These are phyloP conservation scores for Lepus europaeus DNA, from an alignment of 2,113 vertebrate species.

Conservation along the genomic window DNA sequence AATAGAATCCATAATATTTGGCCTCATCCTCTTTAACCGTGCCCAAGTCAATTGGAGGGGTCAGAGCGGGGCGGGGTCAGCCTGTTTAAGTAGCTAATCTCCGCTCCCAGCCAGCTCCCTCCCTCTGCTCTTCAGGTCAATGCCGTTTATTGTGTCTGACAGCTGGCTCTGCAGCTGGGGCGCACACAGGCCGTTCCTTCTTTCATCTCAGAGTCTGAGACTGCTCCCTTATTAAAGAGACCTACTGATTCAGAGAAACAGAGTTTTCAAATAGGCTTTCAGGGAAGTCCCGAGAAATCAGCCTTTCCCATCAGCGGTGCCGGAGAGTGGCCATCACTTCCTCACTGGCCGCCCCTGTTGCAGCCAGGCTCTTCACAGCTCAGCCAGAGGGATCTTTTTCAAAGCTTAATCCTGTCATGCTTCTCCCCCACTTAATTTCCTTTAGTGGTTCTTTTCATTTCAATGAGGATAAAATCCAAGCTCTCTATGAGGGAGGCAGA, in stretches of 20 bases:
- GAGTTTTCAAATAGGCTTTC: constrained; percentile 43
- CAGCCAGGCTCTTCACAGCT: neutral
- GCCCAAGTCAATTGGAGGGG: neutral
- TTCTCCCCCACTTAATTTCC: neutral
- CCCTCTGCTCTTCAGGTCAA: constrained; percentile 6
- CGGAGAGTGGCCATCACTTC: neutral
- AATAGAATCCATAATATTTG: neutral
- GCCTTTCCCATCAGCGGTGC: neutral
- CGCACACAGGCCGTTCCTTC: neutral
- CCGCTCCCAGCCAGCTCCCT: neutral
- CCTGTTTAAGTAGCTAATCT: constrained; percentile 40
- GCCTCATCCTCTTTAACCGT: neutral
- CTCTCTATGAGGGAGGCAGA: neutral
- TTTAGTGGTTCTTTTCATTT: neutral
- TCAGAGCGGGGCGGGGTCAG: neutral
- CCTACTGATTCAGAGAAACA: neutral
- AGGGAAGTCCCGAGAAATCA: neutral
- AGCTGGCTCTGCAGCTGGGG: neutral
- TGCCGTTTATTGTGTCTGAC: neutral
- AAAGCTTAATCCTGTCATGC: neutral
- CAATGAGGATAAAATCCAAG: constrained; percentile 26
- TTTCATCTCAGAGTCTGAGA: neutral
- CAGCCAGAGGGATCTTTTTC: neutral
- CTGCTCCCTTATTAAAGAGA: neutral
- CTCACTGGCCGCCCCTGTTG: neutral